phyloP scores from a whole-genome alignment of 2,888 invertebrate species.

The Pseudococcus viburni region DNA sequence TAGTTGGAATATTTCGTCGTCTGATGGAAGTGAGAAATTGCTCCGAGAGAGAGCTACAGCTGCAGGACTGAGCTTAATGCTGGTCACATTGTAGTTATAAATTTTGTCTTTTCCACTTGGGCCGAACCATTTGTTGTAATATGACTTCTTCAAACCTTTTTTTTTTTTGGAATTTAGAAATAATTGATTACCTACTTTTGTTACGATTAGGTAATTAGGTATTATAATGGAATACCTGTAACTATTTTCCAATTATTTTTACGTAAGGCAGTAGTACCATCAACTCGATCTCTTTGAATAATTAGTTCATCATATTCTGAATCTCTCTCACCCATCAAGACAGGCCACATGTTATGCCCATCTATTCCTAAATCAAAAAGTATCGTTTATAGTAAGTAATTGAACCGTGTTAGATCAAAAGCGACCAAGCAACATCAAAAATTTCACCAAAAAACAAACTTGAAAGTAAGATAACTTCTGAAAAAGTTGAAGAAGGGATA shows the following conservation, averaged over 20 bases:
- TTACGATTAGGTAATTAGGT: no score
- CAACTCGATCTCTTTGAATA: background rate
- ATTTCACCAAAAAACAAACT: no score
- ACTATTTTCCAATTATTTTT: slow-evolving; percentile 58
- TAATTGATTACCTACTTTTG: no score
- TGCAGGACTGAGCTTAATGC: slow-evolving; percentile 74
- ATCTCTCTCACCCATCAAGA: background rate
- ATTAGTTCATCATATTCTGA: slow-evolving; percentile 45
- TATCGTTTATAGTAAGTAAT: no score
- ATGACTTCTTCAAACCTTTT: slow-evolving; percentile 74
- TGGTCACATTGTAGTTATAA: slow-evolving; percentile 74
- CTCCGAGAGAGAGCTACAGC: slow-evolving; percentile 74
- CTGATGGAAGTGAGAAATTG: background rate
- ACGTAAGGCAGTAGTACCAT: slow-evolving; percentile 8
- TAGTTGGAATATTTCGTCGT: slow-evolving; percentile 43
- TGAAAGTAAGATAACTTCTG: no score
- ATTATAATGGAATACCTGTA: background rate
- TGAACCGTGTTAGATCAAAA: no score
- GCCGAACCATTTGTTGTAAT: slow-evolving; percentile 87
- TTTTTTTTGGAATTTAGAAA: no score
- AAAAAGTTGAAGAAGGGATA: no score
- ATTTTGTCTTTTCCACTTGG: slow-evolving; percentile 77
- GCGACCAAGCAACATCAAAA: no score
- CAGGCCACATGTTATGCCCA: slow-evolving; percentile 62
- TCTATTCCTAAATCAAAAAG: background rate